A percentile compares a stretch with the other conserved stretches of the same genome.
Conservation (phyloP, 1,140 invertebrate genomes). For the Halesus radiatus region DNA sequence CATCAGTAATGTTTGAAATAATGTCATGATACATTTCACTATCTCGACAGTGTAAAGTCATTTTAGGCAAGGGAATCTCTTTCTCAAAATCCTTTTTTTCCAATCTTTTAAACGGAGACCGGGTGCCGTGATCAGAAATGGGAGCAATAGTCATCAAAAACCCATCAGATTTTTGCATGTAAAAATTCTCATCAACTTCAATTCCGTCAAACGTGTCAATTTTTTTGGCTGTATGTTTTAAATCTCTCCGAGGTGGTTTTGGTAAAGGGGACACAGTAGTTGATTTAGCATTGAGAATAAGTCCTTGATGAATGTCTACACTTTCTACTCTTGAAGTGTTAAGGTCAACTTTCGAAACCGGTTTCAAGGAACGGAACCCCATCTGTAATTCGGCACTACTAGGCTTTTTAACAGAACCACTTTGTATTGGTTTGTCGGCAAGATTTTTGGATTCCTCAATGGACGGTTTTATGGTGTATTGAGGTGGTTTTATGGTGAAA, state of each 20-base stretch:
- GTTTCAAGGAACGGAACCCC: slow-evolving; percentile 31
- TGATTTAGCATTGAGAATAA: neutral
- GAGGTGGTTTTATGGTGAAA: neutral
- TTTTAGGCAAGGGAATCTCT: neutral
- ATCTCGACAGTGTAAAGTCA: too few species aligned
- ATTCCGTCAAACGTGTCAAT: neutral
- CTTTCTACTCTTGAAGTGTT: neutral
- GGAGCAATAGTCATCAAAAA: neutral
- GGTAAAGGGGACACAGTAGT: neutral
- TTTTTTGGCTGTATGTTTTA: neutral
- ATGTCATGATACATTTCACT: neutral
- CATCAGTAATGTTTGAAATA: slow-evolving; percentile 23
- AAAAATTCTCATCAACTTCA: slow-evolving; percentile 35
- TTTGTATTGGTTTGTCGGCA: neutral
- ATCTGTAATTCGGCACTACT: slow-evolving; percentile 10
- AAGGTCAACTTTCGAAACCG: neutral
- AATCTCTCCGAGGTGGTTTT: slow-evolving; percentile 14
- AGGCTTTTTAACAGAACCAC: neutral
- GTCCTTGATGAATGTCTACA: neutral
- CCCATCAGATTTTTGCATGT: neutral
- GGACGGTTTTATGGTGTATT: neutral
- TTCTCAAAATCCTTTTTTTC: neutral
- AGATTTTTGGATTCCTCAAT: neutral
- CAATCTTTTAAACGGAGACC: neutral
- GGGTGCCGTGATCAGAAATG: neutral